Percentiles rank a stretch among this genome's conserved stretches.
Evolutionary conservation across 2,888 invertebrate species (phyloP).

Genomic region (Lithophane socia): DNA sequence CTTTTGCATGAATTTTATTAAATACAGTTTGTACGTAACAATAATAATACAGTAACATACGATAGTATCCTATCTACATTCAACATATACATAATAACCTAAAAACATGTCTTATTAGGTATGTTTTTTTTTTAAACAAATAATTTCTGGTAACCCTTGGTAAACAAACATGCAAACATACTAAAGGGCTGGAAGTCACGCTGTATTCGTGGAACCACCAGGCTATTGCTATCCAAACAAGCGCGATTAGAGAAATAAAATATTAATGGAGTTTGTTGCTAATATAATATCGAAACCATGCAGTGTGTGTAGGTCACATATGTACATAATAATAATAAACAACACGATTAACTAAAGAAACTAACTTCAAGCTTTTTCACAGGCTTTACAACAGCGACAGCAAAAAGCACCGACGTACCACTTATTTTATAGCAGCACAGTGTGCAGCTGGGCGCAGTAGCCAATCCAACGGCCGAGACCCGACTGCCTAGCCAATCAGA

Average conservation of each 20-base stretch:
- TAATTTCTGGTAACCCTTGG: neutral
- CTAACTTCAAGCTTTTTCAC: neutral
- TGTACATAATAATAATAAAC: neutral
- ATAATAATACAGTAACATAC: neutral
- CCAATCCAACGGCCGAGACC: slow-evolving; percentile 36
- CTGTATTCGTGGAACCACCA: neutral
- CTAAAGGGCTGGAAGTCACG: neutral
- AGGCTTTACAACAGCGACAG: slow-evolving; percentile 1
- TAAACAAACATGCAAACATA: neutral
- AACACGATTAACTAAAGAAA: neutral
- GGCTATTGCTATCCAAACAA: neutral
- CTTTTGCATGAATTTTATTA: slow-evolving; percentile 37
- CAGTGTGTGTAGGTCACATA: neutral
- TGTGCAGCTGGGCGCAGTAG: slow-evolving; percentile 30
- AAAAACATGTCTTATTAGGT: neutral
- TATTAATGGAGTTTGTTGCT: neutral
- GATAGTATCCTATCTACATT: neutral
- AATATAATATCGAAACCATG: neutral
- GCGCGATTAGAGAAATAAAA: neutral
- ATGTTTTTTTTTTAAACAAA: neutral
- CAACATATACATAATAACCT: too few species aligned
- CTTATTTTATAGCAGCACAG: slow-evolving; percentile 18
- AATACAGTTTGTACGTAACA: slow-evolving; percentile 20
- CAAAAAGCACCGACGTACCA: slow-evolving; percentile 37
- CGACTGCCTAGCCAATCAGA: slow-evolving; percentile 52